Evolutionary conservation across 2,888 invertebrate genomes (phyloP), one percentile per base, ranked within the genome.

Genomic region (Esperia sulphurella): DNA sequence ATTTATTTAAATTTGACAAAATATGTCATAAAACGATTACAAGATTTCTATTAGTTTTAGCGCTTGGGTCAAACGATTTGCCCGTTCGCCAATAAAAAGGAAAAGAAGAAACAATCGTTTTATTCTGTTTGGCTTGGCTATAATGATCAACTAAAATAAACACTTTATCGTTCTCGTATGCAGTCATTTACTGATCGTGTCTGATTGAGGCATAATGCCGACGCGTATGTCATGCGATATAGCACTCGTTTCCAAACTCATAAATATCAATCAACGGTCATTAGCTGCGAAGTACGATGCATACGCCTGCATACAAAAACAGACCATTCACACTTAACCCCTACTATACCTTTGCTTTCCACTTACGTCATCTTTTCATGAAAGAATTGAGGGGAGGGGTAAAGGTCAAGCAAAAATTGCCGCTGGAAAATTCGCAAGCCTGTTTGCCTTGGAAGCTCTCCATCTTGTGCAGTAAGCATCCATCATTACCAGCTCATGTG

Each of bases 191-290:
- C 47, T 50, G 38, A 53, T 35, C 55, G 37, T 61, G 65, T 57
- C 50, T 67, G 68, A 73, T 70, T 73, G 68, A 71, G 66, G 71
- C 68, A 69, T 71, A 68, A 69, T 58, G 48, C 63, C 59, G 59
- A 52, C 59, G 55, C 65, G 49, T 54, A 49, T 66, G 71, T 69
- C 66, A 80, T 74, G 61, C 66, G 71, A 79, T 78, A 79, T 78
- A 75, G 66, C 59, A 56, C 57, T 67, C 68, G 65, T 71, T 77
- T 76, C 65, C 65, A 70, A 76, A 77, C 69, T 70, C 79, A 79
- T 83, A 81, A 79, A 83, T 83, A 81, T 80, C 79, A 83, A 83
- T 83, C 78, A 79, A 65, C 65, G 54, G 60, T 69, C 70, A 74
- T 75, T 78, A 71, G 57, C 63, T 57, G 60, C 51, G 52, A 49